phyloP scores from a whole-genome alignment of 2,797 vertebrate species.

The Clarias platycephalus region DNA sequence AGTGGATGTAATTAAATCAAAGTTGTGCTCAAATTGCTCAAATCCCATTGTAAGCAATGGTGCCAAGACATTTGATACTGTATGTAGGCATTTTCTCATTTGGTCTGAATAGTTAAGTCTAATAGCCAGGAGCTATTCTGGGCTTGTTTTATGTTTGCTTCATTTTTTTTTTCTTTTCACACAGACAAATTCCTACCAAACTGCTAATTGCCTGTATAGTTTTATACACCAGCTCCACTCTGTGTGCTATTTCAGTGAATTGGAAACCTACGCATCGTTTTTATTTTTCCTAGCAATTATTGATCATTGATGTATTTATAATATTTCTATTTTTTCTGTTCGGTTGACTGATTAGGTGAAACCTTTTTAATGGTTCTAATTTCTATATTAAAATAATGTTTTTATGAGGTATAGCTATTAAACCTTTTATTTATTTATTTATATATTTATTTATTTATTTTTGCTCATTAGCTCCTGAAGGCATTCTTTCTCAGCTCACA shows the following conservation, averaged over 20 bases:
- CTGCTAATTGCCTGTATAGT: neutral
- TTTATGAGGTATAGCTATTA: neutral
- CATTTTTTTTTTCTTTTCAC: neutral
- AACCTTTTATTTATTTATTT: neutral
- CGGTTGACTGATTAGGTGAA: neutral
- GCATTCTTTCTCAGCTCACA: neutral
- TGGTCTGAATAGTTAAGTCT: neutral
- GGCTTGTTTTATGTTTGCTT: neutral
- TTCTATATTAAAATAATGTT: neutral
- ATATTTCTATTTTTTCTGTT: neutral
- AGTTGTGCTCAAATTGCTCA: neutral
- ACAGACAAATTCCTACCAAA: neutral
- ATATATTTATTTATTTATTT: neutral
- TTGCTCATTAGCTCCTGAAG: neutral
- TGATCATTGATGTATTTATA: constrained; percentile 1
- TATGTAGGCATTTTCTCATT: neutral
- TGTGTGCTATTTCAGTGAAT: neutral
- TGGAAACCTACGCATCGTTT: neutral
- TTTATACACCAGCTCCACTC: neutral
- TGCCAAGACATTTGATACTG: neutral
- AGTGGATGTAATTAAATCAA: constrained; percentile 10
- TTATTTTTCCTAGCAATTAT: neutral
- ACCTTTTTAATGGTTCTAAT: neutral
- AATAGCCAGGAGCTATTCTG: neutral
- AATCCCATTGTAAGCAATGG: neutral